Evolutionary conservation across 2,888 invertebrate genomes (phyloP), one percentile per base, ranked within the genome.

Genomic region (Agrilus mali): DNA sequence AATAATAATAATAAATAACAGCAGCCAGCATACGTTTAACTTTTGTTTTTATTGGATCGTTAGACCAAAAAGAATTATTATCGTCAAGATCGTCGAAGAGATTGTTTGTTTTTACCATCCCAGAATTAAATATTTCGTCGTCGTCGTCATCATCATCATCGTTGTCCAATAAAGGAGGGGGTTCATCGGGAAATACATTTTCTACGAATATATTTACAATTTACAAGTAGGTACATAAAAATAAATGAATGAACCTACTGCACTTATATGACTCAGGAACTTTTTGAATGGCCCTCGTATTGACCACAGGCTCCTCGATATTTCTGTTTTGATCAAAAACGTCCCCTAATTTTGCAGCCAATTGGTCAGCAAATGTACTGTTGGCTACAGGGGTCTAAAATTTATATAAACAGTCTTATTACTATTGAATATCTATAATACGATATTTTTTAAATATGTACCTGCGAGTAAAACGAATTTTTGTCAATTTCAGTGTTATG

Each of bases 291-390:
- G 75, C 72, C 51, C 71, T 70, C 40, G 58, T 66, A 47, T 74
- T 73, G 1, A 73, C 54, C 46, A 66, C 67, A 13, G 53, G 50
- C 0, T 62, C 53, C 4, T 51, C 53, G 2, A 58, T 51, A 2
- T 57, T 55, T 2, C 52, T 52, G 7, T 59, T 55, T n/a, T 60
- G 60, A 3, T 54, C 58, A 1, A 67, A 55, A 38, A 72, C 68
- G 44, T 66, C 71, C 2, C 73, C 76, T 15, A 80, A 62, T 47
- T 77, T 67, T 38, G 74, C 68, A 0, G 79, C 75, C 38, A 81
- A 60, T 54, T 79, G 77, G 4, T 77, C 77, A 0, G 79, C 80
- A 48, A 80, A 72, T 48, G 68, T 74, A 0, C 51, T 55, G 45
- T 49, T 53, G 17, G 55, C 49, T 34, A 53, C 47, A 1, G 56